These are phyloP conservation scores for Aelia acuminata DNA, from an alignment of 2,888 invertebrate species.

Conservation along the genomic window DNA sequence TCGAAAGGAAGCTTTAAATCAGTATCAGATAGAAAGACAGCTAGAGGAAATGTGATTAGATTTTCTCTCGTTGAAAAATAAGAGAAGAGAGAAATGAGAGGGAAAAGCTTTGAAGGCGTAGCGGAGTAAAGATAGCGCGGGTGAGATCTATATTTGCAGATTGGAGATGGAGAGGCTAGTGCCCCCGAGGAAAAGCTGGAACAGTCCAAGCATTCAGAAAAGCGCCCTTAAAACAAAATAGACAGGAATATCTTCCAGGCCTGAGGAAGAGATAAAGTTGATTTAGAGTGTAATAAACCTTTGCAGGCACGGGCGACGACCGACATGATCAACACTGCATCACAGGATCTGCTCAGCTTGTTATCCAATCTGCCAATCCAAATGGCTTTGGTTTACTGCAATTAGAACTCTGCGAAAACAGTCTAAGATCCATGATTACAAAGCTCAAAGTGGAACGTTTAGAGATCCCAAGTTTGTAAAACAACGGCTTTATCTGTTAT, in stretches of 20 bases:
- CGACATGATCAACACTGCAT: conserved; percentile 30
- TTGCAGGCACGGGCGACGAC: conserved; percentile 9
- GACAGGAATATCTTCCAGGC: conserved; percentile 21
- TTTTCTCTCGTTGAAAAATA: neutral
- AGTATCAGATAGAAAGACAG: neutral
- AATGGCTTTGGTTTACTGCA: neutral
- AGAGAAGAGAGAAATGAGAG: neutral
- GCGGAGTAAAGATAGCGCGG: neutral
- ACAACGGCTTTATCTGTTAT: neutral
- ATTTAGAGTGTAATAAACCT: conserved; percentile 40
- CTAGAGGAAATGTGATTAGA: neutral
- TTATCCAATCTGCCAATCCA: neutral
- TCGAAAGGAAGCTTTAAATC: neutral
- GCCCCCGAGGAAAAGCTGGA: conserved; percentile 34
- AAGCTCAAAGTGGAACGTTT: neutral
- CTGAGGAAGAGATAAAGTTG: neutral
- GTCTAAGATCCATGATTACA: neutral
- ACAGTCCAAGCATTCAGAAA: conserved; percentile 20
- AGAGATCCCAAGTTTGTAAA: neutral
- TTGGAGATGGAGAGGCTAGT: conserved; percentile 6
- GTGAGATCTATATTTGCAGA: conserved; percentile 13
- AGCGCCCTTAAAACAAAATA: conserved; percentile 41
- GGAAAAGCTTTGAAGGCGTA: conserved; percentile 6
- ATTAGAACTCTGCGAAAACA: neutral
- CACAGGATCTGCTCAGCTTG: neutral